Evolutionary conservation across 2,113 vertebrate species (phyloP), one percentile per base, ranked within the genome.

Genomic region (Scytalopus superciliaris): DNA sequence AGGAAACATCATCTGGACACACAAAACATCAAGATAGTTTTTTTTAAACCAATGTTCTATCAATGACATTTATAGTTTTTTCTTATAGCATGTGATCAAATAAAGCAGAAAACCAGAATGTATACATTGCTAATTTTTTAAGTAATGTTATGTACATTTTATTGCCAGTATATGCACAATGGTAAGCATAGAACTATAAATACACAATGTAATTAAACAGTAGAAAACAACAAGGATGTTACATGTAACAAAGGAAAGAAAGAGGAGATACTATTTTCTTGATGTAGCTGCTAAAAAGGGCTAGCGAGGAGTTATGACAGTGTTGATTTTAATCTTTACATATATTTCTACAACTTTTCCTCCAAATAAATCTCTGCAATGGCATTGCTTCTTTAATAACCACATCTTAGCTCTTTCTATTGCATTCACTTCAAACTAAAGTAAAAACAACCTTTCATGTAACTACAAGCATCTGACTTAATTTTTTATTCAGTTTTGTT

Each of bases 161-260:
- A 98, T 98, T 98, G 98, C 98, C 98, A 98, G 98, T 99, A 99
- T 99, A 98, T 98, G 98, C 98, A 98, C 98, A 98, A 99, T 98
- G 98, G 98, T 99, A 99, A 99, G 99, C 99, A 98, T 98, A 98
- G 98, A 98, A 99, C 98, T 99, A 99, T 99, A 99, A 99, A 99
- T 99, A 99, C 99, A 99, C 98, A 94, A 98, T 97, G 97, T 97
- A 98, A 98, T 97, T 98, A 91, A 98, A 99, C 98, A 98, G 98
- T 98, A 98, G 98, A 99, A 98, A 98, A 98, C 96, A 98, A 98
- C 97, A 97, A 98, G 98, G 98, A 97, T 97, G 98, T 98, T 98
- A 98, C 94, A 97, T 49, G 9, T 92, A 97, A 97, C 96, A 73
- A 97, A 97, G 96, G 93, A 96, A 94, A 97, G 95, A 98, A 96